Conservation (phyloP, 2,113 vertebrate genomes). For the Saguinus imperator region DNA sequence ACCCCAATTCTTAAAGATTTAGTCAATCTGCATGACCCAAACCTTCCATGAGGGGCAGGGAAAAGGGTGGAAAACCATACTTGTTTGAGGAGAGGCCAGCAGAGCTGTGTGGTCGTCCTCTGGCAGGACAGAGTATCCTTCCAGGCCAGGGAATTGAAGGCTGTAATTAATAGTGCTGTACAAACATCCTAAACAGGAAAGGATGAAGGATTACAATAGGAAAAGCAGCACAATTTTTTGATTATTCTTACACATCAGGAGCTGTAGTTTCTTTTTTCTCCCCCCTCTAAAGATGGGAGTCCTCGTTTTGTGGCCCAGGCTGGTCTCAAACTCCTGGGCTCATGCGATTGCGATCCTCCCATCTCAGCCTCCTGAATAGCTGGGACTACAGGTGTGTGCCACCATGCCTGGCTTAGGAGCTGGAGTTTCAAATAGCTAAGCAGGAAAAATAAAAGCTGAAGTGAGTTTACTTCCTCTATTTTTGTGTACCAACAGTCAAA, state of each 20-base stretch:
- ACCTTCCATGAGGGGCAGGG: neutral
- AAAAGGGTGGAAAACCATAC: constrained; percentile 75
- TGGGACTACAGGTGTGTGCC: neutral
- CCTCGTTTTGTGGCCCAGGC: neutral
- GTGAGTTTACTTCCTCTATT: neutral
- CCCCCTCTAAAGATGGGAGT: neutral
- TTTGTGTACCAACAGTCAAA: neutral
- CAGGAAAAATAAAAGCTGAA: neutral
- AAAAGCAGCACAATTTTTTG: neutral
- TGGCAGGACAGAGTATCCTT: constrained; percentile 95
- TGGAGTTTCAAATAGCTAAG: neutral
- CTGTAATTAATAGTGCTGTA: constrained; percentile 91
- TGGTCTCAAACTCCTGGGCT: neutral
- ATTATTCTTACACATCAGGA: neutral
- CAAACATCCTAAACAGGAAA: constrained; percentile 89
- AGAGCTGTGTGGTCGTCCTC: constrained; percentile 92
- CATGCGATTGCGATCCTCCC: neutral
- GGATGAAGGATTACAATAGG: neutral
- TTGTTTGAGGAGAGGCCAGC: constrained; percentile 96
- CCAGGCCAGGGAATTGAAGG: constrained; percentile 94
- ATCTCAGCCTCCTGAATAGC: neutral
- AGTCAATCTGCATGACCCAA: neutral
- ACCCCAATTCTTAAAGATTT: neutral
- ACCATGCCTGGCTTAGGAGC: neutral
- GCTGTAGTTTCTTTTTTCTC: neutral